Conservation (phyloP, 2,797 vertebrate species). For the Gymnopithys bicolor region DNA sequence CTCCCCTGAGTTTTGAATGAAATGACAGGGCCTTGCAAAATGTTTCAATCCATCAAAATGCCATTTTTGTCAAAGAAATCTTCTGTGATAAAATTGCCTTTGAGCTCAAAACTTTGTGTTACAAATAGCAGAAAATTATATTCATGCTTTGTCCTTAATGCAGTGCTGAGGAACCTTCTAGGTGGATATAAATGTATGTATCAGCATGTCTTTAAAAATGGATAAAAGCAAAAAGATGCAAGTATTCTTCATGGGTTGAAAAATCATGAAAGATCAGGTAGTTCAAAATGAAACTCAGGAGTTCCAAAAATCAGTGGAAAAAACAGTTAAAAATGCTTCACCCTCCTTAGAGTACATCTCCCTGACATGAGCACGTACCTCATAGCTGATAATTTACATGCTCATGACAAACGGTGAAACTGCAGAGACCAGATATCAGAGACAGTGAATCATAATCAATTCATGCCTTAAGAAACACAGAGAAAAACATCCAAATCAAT, state of each 20-base stretch:
- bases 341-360: neutral
- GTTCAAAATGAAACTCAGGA: neutral
- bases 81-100: neutral
- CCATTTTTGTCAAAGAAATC: neutral
- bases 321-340: neutral
- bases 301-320: neutral
- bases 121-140: neutral
- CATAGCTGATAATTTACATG: neutral
- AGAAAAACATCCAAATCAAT: neutral
- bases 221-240: neutral
- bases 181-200: neutral
- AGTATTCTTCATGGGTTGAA: neutral
- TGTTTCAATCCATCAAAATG: neutral
- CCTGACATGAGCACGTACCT: neutral
- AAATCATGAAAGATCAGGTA: neutral
- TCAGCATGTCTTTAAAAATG: neutral
- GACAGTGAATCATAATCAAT: neutral
- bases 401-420: neutral
- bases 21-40: neutral
- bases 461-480: neutral
- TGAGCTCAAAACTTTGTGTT: neutral
- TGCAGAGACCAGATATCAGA: neutral
- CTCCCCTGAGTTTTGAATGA: neutral
- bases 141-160: neutral
- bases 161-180: neutral